A percentile compares a stretch with the other conserved stretches of the same genome.
Evolutionary conservation across 2,113 vertebrate genomes (phyloP).

Genomic region (Callaeas wilsoni): DNA sequence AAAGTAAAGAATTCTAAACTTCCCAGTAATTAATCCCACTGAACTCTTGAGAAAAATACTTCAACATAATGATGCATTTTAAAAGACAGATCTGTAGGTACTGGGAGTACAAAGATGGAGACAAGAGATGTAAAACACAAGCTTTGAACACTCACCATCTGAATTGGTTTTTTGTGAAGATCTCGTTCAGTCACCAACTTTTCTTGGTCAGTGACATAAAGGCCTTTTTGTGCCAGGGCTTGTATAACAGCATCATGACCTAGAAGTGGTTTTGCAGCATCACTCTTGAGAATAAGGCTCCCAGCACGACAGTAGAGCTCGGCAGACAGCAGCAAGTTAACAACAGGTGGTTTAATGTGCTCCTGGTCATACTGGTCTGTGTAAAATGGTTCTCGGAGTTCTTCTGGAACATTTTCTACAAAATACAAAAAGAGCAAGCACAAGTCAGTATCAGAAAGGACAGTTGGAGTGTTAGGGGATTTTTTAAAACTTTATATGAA

Average conservation of each 20-base stretch:
- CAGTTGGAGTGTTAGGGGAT: rapidly evolving
- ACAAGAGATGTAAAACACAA: background rate
- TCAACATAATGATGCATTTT: background rate
- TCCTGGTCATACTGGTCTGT: conserved; percentile 98
- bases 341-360: conserved; percentile 93
- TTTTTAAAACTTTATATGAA: background rate
- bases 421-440: background rate
- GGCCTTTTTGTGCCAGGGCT: conserved; percentile 91
- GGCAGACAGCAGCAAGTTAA: conserved; percentile 88
- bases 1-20: too few relatives aligned
- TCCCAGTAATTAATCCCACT: too few relatives aligned
- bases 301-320: conserved; percentile 95
- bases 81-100: background rate
- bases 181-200: conserved; percentile 91
- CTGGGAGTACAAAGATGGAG: background rate
- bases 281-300: conserved; percentile 89
- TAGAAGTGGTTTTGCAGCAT: conserved; percentile 85
- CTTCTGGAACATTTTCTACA: conserved; percentile 88
- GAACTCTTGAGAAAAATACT: too few relatives aligned
- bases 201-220: conserved; percentile 94
- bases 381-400: conserved; percentile 91
- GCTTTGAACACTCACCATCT: conserved; percentile 84
- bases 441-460: background rate
- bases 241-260: conserved; percentile 95
- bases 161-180: conserved; percentile 91